A percentile compares a stretch with the other conserved stretches of the same genome.
Conservation (phyloP, 2,797 vertebrate genomes). For the Meda fulgida region DNA sequence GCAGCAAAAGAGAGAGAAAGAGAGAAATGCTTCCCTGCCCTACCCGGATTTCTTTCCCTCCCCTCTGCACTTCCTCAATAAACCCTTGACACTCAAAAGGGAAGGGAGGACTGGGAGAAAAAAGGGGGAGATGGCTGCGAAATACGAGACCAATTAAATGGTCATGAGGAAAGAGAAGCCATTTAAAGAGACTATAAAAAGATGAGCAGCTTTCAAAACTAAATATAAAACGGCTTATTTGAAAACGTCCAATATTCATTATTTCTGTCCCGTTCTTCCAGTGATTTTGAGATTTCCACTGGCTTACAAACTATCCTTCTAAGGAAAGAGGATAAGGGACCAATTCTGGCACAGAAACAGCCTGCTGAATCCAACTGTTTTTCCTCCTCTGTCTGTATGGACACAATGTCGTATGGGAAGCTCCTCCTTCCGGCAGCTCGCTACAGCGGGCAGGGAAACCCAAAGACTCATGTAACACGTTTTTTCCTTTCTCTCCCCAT, state of each 20-base stretch:
- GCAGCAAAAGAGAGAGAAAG: background rate
- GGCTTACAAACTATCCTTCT: background rate
- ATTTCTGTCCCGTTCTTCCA: background rate
- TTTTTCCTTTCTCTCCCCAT: constrained; percentile 22
- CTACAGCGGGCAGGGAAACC: constrained; percentile 70
- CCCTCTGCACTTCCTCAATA: constrained; percentile 79
- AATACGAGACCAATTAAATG: constrained; percentile 51
- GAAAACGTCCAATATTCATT: background rate
- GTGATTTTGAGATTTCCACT: background rate
- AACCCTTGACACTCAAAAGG: constrained; percentile 70
- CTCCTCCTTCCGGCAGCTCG: constrained; percentile 46
- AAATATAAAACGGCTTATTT: background rate
- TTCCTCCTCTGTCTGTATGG: background rate
- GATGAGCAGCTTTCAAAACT: background rate
- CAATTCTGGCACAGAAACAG: background rate
- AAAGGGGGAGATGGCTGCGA: constrained; percentile 51
- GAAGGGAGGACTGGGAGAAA: constrained; percentile 67
- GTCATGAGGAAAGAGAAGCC: constrained; percentile 29
- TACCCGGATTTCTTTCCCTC: constrained; percentile 47
- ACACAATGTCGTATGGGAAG: constrained; percentile 19
- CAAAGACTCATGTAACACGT: constrained; percentile 53
- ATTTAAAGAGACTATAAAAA: constrained; percentile 42
- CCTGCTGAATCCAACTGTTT: constrained; percentile 9
- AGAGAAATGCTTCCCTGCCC: constrained; percentile 1
- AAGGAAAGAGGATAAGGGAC: background rate